Percentiles rank a stretch among this genome's conserved stretches.
phyloP scores from a whole-genome alignment of 2,888 invertebrate species.

The Gnatocerus cornutus region DNA sequence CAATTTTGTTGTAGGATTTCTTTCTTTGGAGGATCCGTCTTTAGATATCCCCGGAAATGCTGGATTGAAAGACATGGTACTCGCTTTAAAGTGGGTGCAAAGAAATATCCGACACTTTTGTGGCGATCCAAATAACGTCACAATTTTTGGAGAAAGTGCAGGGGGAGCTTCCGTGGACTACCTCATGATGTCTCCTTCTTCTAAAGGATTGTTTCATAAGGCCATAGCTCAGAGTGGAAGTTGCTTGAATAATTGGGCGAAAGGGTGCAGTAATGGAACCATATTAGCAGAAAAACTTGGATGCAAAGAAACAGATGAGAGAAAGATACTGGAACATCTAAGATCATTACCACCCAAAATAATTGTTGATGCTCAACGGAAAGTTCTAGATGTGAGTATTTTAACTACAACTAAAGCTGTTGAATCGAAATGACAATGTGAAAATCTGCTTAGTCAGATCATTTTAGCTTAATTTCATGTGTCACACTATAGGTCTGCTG shows the following conservation, averaged over 20 bases:
- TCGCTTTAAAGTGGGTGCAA: constrained; percentile 73
- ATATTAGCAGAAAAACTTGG: constrained; percentile 58
- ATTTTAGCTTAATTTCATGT: no score
- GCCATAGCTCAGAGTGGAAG: constrained; percentile 67
- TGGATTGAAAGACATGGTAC: constrained; percentile 73
- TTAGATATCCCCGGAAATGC: constrained; percentile 73
- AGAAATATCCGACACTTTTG: constrained; percentile 68
- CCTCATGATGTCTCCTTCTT: constrained; percentile 71
- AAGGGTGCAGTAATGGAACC: background rate
- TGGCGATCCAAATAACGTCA: constrained; percentile 66
- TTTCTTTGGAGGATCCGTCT: constrained; percentile 70
- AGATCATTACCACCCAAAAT: constrained; percentile 60
- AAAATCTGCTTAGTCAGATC: no score
- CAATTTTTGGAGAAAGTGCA: constrained; percentile 74
- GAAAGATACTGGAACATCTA: constrained; percentile 67
- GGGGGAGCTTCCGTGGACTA: constrained; percentile 72
- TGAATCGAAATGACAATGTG: no score
- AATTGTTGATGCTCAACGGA: constrained; percentile 30
- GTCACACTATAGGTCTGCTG: no score
- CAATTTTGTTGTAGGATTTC: constrained; percentile 60
- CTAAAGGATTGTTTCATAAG: constrained; percentile 65
- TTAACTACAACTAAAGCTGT: background rate
- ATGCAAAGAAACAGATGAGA: constrained; percentile 64
- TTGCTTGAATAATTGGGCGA: background rate
- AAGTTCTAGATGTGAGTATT: constrained; percentile 13